Evolutionary conservation across 1,140 invertebrate genomes (phyloP), one percentile per base, ranked within the genome.

Genomic region (Tribolium castaneum): DNA sequence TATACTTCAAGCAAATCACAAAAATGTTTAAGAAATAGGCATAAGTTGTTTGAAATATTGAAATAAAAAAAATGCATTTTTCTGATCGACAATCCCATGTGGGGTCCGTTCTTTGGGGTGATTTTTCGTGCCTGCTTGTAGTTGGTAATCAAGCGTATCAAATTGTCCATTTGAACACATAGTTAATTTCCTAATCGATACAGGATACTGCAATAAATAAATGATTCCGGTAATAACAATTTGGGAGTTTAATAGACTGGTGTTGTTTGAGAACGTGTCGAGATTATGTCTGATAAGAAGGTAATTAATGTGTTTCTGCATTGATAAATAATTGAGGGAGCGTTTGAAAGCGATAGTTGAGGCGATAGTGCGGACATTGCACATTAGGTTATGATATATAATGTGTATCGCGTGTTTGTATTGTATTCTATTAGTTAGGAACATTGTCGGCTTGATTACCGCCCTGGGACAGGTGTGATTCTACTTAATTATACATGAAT

Each of bases 331-430:
- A 81, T 81, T 75, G 78, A 75, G 82, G 81, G 80, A 80, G 74
- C 75, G 73, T 80, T 79, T 80, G 82, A 82, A 79, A 83, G 79
- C 80, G 82, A 83, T 83, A 82, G 78, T 77, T 70, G 56, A 50
- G 51, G 70, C 72, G 82, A 83, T 83, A 83, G 80, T 81, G 81
- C 70, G 77, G 81, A 83, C 82, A 82, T 78, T 82, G 78, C 78
- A 81, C 82, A 83, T 83, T 83, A 83, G 71, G 66, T 83, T 81
- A 83, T 83, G 82, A 83, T 83, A 83, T 80, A 82, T 82, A 81
- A 80, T 73, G 73, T 73, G 22, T 62, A 62, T 78, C 54, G 75
- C 78, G 70, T 83, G 82, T 83, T 83, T 83, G 82, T 83, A 83
- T 83, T 83, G 79, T 80, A 76, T 80, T 73, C 76, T 80, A 82